phyloP scores from a whole-genome alignment of 2,888 invertebrate genomes.

The Archips xylosteana region DNA sequence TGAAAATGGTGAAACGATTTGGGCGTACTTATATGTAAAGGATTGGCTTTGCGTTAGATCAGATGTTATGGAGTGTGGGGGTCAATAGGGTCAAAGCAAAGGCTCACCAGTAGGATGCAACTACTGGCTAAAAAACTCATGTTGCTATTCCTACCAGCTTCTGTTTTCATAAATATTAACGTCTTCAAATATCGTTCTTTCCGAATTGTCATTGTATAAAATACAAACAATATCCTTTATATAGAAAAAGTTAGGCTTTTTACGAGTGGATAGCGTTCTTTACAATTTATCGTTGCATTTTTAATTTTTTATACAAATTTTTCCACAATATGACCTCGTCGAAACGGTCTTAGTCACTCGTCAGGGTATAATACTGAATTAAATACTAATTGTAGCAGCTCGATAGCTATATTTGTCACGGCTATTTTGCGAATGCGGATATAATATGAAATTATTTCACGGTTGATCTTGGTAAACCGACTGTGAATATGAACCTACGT shows the following conservation, averaged over 20 bases:
- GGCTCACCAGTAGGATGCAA: too few relatives aligned
- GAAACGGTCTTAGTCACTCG: slow-evolving; percentile 2
- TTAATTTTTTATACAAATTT: neutral
- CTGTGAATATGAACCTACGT: neutral
- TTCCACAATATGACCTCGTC: neutral
- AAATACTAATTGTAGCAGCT: slow-evolving; percentile 7
- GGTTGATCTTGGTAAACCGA: neutral
- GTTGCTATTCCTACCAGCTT: too few relatives aligned
- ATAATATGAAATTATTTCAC: slow-evolving; percentile 13
- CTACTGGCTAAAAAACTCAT: too few relatives aligned
- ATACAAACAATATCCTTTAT: neutral
- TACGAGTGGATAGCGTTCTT: too few relatives aligned
- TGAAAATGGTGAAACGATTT: too few relatives aligned
- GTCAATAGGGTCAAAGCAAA: too few relatives aligned
- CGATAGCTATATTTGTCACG: slow-evolving; percentile 2
- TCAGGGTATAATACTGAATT: slow-evolving; percentile 6
- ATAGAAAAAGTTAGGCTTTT: neutral
- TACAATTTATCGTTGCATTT: too few relatives aligned
- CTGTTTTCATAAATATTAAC: too few relatives aligned
- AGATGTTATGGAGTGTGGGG: too few relatives aligned
- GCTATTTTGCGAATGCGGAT: neutral
- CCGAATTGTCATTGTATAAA: neutral
- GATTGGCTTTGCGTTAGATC: too few relatives aligned
- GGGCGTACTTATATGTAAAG: too few relatives aligned
- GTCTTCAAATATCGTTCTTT: too few relatives aligned